Base-by-base conservation (phyloP, 2,888 invertebrate genomes). In the Himalopsyche tibetana region DNA sequence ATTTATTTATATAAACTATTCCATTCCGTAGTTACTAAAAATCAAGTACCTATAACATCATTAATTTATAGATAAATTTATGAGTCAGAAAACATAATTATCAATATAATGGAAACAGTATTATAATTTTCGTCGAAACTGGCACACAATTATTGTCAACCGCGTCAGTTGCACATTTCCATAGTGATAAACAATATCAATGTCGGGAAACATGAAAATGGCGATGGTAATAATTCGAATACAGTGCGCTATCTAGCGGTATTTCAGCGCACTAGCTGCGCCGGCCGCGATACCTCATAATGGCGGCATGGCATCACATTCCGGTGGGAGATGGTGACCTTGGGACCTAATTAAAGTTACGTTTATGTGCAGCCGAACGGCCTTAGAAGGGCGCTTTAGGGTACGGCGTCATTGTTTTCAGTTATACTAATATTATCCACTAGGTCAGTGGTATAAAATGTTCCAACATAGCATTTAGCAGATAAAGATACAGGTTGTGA, bases 261-360 rank as follows among this genome's bases (percentile, higher is more conserved):
- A 36, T 74, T 74, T 74, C 38, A 74, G 74, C 15, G 38, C 74
- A 36, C 12, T 74, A 74, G 74, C 38, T 36, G 38, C 15, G 38
- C 36, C 38, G 74, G 74, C 38, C 74, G 36, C 74, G 74, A 74
- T 74, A 74, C 74, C 74, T 74, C 74, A 38, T 28, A 28, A 38
- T 15, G 36, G 74, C 36, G 74, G 74, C 74, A 83, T 63, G n/a
- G 83, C 63, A 38, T 38, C 74, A 74, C 74, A 74, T 12, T 74
- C 74, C 38, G 38, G 38, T n/a, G 69, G 42, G 63, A 82, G 56
- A 82, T 83, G 83, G 28, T 56, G 69, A 83, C 83, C 63, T 83
- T 69, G 83, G 83, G 83, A 83, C 56, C 83, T 83, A 63, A 83
- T 83, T 83, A 63, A 63, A 63, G 38, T 74, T 36, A 36, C 4